A percentile compares a stretch with the other conserved stretches of the same genome.
Conservation (phyloP, 2,888 invertebrate genomes). For the Arge pagana region DNA sequence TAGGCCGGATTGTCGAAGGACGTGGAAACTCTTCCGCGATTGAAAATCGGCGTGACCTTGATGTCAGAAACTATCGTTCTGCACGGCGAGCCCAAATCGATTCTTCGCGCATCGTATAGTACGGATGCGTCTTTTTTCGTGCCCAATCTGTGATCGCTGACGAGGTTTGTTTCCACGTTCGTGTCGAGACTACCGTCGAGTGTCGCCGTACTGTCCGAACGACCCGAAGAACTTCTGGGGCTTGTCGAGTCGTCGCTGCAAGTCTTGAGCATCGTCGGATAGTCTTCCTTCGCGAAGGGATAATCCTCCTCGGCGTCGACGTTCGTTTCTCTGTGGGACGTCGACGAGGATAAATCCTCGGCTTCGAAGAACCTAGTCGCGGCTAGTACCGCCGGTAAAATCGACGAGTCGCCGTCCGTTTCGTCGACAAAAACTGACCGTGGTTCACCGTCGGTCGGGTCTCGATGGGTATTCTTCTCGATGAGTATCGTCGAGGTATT, state of each 20-base stretch:
- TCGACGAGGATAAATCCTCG: neutral
- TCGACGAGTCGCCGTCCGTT: conserved; percentile 1
- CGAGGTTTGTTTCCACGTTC: conserved; percentile 8
- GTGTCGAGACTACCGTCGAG: conserved; percentile 46
- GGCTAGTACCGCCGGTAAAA: too few species aligned
- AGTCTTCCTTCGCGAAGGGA: conserved; percentile 56
- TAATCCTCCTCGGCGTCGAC: conserved; percentile 56
- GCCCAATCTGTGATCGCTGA: conserved; percentile 8
- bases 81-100: conserved; percentile 51
- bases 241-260: conserved; percentile 56
- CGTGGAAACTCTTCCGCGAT: conserved; percentile 39
- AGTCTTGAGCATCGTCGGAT: conserved; percentile 55
- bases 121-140: conserved; percentile 42
- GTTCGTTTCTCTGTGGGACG: conserved; percentile 46
- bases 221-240: conserved; percentile 53
- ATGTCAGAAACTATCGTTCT: conserved; percentile 45
- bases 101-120: conserved; percentile 47
- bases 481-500: neutral
- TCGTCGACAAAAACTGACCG: conserved; percentile 3
- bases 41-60: conserved; percentile 44
- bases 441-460: neutral
- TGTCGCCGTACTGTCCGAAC: conserved; percentile 54
- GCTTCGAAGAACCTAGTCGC: neutral
- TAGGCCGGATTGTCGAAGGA: conserved; percentile 56
- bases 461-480: neutral